phyloP scores from a whole-genome alignment of 2,797 vertebrate genomes.

The Tinamus major region DNA sequence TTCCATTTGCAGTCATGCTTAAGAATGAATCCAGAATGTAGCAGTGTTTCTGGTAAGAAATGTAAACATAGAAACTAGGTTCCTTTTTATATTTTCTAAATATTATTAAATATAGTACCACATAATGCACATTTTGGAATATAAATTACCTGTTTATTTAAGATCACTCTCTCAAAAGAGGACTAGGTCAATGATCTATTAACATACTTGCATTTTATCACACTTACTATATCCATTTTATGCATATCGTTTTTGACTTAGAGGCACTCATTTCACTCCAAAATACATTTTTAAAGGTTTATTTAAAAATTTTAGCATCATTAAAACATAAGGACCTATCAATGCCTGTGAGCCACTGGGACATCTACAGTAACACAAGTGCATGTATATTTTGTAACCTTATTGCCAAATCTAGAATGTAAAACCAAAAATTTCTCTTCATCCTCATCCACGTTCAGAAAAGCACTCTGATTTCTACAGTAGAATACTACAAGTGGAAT shows the following conservation, averaged over 20 bases:
- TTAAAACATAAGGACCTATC: slow-evolving; percentile 4
- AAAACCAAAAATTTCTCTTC: neutral
- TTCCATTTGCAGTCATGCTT: neutral
- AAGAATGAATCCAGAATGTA: neutral
- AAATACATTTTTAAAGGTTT: neutral
- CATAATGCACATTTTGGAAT: neutral
- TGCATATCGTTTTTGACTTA: neutral
- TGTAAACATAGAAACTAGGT: neutral
- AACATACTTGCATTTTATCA: neutral
- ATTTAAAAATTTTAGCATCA: slow-evolving; percentile 3
- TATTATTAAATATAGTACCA: neutral
- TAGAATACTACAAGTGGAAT: neutral
- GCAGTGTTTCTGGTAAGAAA: neutral
- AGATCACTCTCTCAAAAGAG: neutral
- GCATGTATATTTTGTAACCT: neutral
- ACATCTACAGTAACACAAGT: neutral
- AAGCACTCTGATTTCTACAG: neutral
- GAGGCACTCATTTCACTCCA: neutral
- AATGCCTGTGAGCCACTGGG: neutral
- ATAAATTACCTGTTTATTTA: neutral
- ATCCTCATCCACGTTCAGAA: neutral
- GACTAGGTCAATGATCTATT: neutral
- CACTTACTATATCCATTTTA: neutral
- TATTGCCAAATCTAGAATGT: neutral
- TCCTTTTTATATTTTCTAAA: neutral